These are phyloP conservation scores for Lemur catta DNA, from an alignment of 2,797 vertebrate genomes.

Conservation along the genomic window DNA sequence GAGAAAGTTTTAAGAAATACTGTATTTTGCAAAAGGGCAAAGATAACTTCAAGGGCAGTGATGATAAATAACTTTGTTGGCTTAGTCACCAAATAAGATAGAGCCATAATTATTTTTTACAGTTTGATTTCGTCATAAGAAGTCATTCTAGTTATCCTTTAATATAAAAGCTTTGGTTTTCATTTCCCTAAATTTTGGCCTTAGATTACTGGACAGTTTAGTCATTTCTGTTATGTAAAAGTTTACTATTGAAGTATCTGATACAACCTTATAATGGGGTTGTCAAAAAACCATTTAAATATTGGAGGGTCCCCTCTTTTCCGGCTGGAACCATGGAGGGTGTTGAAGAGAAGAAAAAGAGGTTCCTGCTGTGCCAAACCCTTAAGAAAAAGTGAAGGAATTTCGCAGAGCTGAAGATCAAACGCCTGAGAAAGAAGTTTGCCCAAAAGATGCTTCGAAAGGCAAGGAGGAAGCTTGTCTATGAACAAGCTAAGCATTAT, in stretches of 20 bases:
- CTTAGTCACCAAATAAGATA: conserved; percentile 10
- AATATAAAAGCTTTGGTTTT: conserved; percentile 38
- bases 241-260: neutral
- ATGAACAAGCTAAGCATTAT: no score
- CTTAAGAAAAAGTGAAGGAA: no score
- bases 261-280: neutral
- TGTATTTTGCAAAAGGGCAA: neutral
- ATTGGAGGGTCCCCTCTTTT: neutral
- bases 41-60: neutral
- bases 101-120: neutral
- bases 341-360: no score
- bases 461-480: no score
- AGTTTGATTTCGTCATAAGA: conserved; percentile 12
- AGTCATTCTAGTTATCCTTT: neutral
- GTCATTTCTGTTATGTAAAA: conserved; percentile 17
- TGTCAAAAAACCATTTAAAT: neutral
- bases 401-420: no score
- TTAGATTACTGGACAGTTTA: neutral
- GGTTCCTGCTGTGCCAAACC: no score
- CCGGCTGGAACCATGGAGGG: no score
- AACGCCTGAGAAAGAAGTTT: no score
- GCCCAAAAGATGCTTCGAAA: no score
- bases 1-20: neutral
- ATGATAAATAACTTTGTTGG: conserved; percentile 10
- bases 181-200: conserved; percentile 43